These are phyloP conservation scores for Pegoplata infirma DNA, from an alignment of 2,888 invertebrate species.

Conservation along the genomic window DNA sequence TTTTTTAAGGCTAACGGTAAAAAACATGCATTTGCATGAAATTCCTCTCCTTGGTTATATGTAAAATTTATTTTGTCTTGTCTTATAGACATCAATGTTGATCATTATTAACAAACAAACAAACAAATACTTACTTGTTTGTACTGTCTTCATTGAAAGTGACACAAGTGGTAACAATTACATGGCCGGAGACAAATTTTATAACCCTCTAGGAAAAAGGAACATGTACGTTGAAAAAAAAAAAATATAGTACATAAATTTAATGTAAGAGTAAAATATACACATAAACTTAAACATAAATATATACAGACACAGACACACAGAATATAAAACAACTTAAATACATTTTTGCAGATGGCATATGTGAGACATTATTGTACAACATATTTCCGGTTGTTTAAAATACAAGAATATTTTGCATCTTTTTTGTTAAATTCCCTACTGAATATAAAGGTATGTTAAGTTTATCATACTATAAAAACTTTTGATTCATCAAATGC, in stretches of 20 bases:
- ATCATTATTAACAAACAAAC: constrained; percentile 53
- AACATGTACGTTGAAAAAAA: constrained; percentile 44
- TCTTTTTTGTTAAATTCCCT: neutral
- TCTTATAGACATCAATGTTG: constrained; percentile 19
- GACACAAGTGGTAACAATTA: constrained; percentile 77
- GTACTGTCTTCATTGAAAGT: constrained; percentile 63
- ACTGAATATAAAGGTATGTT: neutral
- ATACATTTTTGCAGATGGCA: constrained; percentile 27
- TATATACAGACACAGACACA: no score
- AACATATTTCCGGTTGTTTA: constrained; percentile 44
- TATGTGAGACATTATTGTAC: constrained; percentile 43
- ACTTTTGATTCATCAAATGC: no score
- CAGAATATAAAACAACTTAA: neutral
- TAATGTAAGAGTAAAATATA: constrained; percentile 13
- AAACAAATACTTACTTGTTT: constrained; percentile 23
- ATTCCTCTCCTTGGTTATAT: no score
- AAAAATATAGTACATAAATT: constrained; percentile 39
- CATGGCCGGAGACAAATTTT: constrained; percentile 65
- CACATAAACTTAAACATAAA: no score
- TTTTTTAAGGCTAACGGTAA: no score
- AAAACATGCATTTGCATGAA: no score
- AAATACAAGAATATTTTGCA: constrained; percentile 1
- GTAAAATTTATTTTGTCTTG: neutral
- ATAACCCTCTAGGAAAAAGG: constrained; percentile 38
- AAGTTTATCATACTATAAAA: no score